Evolutionary conservation across 2,113 vertebrate genomes (phyloP).

Genomic region (Saguinus midas): DNA sequence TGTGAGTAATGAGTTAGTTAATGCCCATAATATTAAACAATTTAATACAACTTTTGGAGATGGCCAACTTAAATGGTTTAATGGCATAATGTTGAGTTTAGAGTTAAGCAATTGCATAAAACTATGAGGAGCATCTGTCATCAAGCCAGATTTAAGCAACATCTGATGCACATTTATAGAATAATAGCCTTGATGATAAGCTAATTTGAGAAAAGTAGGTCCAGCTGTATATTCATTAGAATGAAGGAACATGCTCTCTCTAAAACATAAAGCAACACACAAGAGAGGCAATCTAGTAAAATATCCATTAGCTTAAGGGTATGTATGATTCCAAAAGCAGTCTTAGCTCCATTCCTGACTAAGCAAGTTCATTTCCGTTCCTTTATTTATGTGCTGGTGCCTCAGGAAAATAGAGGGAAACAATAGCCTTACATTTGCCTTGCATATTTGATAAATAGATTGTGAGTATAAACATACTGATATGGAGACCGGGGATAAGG

Average conservation of each 20-base stretch:
- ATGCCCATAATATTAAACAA: not conserved
- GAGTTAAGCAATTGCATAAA: constrained; percentile 68
- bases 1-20: constrained; percentile 29
- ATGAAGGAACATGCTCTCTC: constrained; percentile 36
- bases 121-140: constrained; percentile 62
- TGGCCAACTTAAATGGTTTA: constrained; percentile 7
- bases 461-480: not conserved
- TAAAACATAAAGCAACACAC: constrained; percentile 50
- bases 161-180: constrained; percentile 74
- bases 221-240: constrained; percentile 74
- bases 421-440: not conserved
- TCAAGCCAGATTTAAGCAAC: constrained; percentile 69
- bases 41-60: not conserved
- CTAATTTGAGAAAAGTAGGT: constrained; percentile 52
- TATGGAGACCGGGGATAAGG: not conserved
- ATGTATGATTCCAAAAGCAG: not conserved
- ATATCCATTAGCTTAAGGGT: not conserved
- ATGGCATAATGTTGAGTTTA: constrained; percentile 66
- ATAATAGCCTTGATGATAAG: constrained; percentile 75
- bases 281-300: constrained; percentile 57
- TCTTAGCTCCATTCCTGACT: not conserved
- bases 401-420: not conserved
- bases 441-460: not conserved
- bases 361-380: constrained; percentile 26
- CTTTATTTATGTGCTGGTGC: not conserved